Evolutionary conservation across 2,797 vertebrate species (phyloP).

Genomic region (Notoglanidium macrostoma): DNA sequence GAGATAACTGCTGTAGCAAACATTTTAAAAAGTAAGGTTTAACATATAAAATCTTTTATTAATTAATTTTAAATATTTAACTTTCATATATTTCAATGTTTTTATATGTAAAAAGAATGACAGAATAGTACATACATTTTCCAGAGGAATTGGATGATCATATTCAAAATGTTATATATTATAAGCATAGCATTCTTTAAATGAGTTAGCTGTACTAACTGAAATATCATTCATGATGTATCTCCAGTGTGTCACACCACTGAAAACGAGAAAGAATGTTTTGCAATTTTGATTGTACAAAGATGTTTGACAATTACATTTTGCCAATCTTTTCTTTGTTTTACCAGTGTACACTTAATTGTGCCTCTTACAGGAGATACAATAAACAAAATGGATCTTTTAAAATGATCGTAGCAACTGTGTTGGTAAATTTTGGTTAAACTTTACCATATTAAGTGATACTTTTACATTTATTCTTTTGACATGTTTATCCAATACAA

Average conservation of each 20-base stretch:
- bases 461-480: neutral
- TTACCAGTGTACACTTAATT: neutral
- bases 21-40: too few species aligned
- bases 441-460: neutral
- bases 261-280: neutral
- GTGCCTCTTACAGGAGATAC: neutral
- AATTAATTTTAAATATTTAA: neutral
- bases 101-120: neutral
- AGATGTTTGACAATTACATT: neutral
- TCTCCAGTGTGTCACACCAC: neutral
- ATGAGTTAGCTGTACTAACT: neutral
- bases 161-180: neutral
- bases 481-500: neutral
- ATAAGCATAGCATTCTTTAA: neutral
- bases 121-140: neutral
- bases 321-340: neutral
- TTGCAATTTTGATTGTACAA: neutral
- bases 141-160: neutral
- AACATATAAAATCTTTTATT: neutral
- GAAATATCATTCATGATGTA: neutral
- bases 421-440: neutral
- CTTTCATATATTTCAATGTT: neutral
- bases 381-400: neutral
- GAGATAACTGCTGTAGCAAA: neutral
- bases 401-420: neutral